Base-by-base conservation (phyloP, 2,113 vertebrate species). In the Bos javanicus region DNA sequence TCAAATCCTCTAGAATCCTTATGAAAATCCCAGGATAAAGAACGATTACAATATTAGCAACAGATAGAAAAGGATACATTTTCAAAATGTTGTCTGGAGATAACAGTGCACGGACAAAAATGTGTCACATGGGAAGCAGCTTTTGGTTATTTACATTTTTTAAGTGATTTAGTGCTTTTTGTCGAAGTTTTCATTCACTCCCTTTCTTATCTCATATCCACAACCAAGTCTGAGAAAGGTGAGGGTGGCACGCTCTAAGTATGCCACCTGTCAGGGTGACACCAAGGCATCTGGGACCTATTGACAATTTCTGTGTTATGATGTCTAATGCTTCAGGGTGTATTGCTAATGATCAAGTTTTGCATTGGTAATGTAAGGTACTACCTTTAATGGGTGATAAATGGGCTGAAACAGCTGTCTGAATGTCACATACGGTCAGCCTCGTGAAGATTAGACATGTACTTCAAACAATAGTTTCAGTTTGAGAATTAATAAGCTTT, bases 401-500 rank as follows among this genome's bases (percentile, higher is more conserved):
- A 90, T 97, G 39, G 0, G 71, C 23, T 84, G 97, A 90, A 14
- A 74, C 82, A 93, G 59, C 93, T 97, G 62, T 95, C 87, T 94
- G 57, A 82, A 86, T 97, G 94, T 96, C 97, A 98, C 85, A 36
- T 97, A 48, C 0, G 33, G 87, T 95, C 96, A 98, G 95, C 92
- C 95, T 98, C 14, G 0, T 93, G 97, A 86, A 98, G 62, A 90
- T 60, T 71, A 93, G 76, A 23, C 67, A 92, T 43, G 2, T 36
- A 71, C 93, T 96, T 96, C 33, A 88, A 97, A 98, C 89, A 97
- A 95, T 89, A 97, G 54, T 16, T 91, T 96, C 30, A 67, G 36
- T 96, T 60, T 95, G 95, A 98, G 54, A 98, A 97, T 98, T 97
- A 98, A 97, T 96, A 93, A 98, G 80, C 60, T 98, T 98, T 97